Evolutionary conservation across 2,888 invertebrate species (phyloP).

Genomic region (Acronicta leporina): DNA sequence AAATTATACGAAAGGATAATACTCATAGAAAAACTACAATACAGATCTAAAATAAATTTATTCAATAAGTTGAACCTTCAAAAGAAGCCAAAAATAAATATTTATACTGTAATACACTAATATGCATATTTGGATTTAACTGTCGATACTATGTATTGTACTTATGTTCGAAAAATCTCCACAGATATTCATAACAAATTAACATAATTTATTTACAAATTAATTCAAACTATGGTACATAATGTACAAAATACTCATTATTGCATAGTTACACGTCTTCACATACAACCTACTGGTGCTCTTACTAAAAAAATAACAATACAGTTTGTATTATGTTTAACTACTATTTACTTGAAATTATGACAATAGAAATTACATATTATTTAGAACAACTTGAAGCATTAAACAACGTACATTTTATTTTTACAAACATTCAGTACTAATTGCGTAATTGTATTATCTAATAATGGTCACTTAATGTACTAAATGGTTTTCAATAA

Average conservation of each 20-base stretch:
- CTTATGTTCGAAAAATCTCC: conserved; percentile 60
- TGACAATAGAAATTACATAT: conserved; percentile 36
- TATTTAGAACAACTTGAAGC: conserved; percentile 42
- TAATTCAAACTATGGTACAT: conserved; percentile 67
- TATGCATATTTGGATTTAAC: conserved; percentile 40
- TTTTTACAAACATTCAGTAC: conserved; percentile 41
- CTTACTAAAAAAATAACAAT: conserved; percentile 53
- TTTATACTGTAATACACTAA: conserved; percentile 63
- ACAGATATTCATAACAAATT: conserved; percentile 53
- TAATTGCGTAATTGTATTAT: conserved; percentile 32
- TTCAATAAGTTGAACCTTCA: conserved; percentile 64
- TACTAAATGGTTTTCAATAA: conserved; percentile 69
- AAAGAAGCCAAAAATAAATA: conserved; percentile 76
- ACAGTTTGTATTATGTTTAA: conserved; percentile 45
- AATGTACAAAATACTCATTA: conserved; percentile 76
- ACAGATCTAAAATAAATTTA: conserved; percentile 82
- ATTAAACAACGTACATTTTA: conserved; percentile 48
- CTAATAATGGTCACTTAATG: conserved; percentile 65
- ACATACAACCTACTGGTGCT: conserved; percentile 43
- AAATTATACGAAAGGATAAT: background rate
- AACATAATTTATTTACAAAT: conserved; percentile 78
- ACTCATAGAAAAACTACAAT: conserved; percentile 67
- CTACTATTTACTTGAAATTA: conserved; percentile 44
- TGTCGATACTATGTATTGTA: conserved; percentile 62
- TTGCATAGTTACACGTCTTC: conserved; percentile 77